phyloP scores from a whole-genome alignment of 2,888 invertebrate species.

The Euclidia mi region DNA sequence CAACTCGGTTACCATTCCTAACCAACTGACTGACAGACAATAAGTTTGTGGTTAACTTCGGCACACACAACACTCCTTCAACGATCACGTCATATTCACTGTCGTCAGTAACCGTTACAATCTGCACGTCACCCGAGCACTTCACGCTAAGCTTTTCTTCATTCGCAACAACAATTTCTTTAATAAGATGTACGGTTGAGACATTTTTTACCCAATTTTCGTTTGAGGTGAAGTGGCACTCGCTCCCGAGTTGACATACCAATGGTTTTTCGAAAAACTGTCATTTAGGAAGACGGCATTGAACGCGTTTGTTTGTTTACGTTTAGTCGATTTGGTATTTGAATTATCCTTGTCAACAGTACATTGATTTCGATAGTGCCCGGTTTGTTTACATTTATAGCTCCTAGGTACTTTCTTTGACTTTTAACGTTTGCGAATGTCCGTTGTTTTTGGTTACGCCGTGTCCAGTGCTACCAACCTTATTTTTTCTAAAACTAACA shows the following conservation, averaged over 20 bases:
- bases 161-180: conserved; percentile 1
- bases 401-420: no score
- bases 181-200: background rate
- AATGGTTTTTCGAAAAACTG: conserved; percentile 31
- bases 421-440: background rate
- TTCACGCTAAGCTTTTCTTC: background rate
- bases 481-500: conserved; percentile 8
- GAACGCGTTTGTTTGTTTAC: conserved; percentile 30
- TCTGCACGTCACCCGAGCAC: background rate
- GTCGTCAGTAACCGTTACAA: background rate
- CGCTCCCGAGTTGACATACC: conserved; percentile 41
- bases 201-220: conserved; percentile 10
- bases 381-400: conserved; percentile 7
- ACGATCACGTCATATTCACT: background rate
- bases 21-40: conserved; percentile 14
- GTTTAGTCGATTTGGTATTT: background rate
- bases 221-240: conserved; percentile 21
- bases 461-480: background rate
- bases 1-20: conserved; percentile 30
- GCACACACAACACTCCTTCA: background rate
- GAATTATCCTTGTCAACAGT: background rate
- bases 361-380: no score
- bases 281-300: conserved; percentile 36
- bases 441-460: background rate
- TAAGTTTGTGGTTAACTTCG: no score